A percentile compares a stretch with the other conserved stretches of the same genome.
Conservation (phyloP, 1,140 invertebrate genomes). For the Akabosia matsudoensis region DNA sequence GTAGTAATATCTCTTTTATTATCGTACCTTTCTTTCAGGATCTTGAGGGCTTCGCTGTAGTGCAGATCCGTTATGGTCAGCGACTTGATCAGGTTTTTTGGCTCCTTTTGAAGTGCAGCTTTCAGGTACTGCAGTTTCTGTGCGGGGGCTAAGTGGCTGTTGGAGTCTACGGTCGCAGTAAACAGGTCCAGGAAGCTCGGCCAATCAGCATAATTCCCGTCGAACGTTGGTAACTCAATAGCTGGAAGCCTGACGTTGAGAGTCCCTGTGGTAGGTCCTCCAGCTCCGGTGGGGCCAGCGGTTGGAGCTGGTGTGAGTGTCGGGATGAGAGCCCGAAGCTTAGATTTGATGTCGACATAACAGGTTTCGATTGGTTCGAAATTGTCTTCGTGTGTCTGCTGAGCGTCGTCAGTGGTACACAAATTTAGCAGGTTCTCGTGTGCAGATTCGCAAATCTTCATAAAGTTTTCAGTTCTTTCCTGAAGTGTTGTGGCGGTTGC, state of each 20-base stretch:
- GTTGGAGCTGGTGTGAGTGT: neutral
- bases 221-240: neutral
- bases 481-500: neutral
- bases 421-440: neutral
- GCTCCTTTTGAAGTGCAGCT: neutral
- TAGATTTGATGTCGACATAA: neutral
- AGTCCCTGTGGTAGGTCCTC: neutral
- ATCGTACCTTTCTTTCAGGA: neutral
- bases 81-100: neutral
- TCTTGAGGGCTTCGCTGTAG: neutral
- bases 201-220: neutral
- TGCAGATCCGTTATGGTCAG: neutral
- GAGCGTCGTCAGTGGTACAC: neutral
- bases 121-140: constrained; percentile 9
- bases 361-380: neutral
- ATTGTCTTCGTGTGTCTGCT: neutral
- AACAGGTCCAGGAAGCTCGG: neutral
- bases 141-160: neutral
- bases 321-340: neutral
- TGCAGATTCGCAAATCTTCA: neutral
- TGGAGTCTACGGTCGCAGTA: neutral
- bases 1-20: constrained; percentile 47
- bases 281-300: neutral
- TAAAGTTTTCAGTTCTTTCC: neutral
- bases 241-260: neutral